phyloP scores from a whole-genome alignment of 2,797 vertebrate species.

The Saxicola maurus region DNA sequence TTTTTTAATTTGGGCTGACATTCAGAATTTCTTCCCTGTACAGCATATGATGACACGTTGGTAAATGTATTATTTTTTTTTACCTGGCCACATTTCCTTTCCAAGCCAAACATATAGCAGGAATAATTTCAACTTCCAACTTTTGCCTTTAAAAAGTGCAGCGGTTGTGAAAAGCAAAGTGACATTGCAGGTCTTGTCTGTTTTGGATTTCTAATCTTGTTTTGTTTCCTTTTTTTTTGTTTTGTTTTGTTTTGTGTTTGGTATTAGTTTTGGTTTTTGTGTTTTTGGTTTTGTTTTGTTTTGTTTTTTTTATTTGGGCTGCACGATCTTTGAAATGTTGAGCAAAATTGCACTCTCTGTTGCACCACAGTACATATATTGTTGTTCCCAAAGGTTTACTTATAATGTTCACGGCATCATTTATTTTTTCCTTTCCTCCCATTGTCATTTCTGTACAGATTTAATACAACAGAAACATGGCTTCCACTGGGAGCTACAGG shows the following conservation, averaged over 20 bases:
- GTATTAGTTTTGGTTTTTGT: too few species aligned
- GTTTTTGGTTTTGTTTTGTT: not conserved
- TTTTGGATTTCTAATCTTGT: not conserved
- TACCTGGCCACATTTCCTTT: not conserved
- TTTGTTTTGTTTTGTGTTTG: not conserved
- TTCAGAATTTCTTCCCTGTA: not conserved
- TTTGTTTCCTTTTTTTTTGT: not conserved
- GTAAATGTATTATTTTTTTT: not conserved
- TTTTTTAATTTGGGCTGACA: not conserved
- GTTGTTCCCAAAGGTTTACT: conserved; percentile 63
- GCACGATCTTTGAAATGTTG: conserved; percentile 7
- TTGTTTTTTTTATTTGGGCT: not conserved
- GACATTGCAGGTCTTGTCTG: not conserved
- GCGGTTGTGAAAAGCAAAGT: not conserved
- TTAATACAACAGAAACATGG: conserved; percentile 63
- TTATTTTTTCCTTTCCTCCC: conserved; percentile 10
- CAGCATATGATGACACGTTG: not conserved
- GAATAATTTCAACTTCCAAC: conserved; percentile 9
- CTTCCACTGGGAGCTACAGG: conserved; percentile 68
- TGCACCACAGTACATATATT: conserved; percentile 18
- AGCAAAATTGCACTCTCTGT: conserved; percentile 29
- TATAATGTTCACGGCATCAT: conserved; percentile 33
- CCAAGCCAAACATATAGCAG: not conserved
- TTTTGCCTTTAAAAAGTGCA: not conserved
- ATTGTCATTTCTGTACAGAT: conserved; percentile 61